Base-by-base conservation (phyloP, 2,113 vertebrate species). In the Antennarius striatus region DNA sequence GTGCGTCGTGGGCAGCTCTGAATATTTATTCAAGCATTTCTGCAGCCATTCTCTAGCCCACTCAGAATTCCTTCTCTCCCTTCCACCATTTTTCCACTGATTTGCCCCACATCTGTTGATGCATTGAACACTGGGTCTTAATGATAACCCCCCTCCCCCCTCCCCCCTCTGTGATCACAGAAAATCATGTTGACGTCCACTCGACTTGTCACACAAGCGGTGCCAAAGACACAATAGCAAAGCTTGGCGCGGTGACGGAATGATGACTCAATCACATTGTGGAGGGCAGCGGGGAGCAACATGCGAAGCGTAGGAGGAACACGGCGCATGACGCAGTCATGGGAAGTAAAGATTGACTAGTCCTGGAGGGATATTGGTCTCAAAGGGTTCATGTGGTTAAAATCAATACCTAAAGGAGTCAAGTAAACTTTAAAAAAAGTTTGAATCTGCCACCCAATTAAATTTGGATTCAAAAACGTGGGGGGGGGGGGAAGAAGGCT, bases 21-120 rank as follows among this genome's bases (percentile, higher is more conserved):
- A 93, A 89, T 91, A 92, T 92, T 86, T 84, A 54, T 79, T 73
- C 72, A 86, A 77, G 78, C 78, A 90, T 92, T 90, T 90, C 71
- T 80, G 71, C 70, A 82, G 77, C 60, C 61, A 71, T 32, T 87
- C 66, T 56, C 43, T 73, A 77, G 77, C 91, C 92, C 88, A 93
- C 92, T 89, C 87, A n/a, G 75, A 84, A 91, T 93, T 93, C 90
- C 84, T 83, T 56, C 76, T 16, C 40, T 71, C 53, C 55, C 65
- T 42, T 65, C 48, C 32, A 58, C 49, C 76, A 36, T 42, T 40
- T 64, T 57, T 45, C 46, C 43, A 1, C 42, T 11, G 39, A 53
- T 40, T 13, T 22, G 56, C 40, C 56, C 39, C 12, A 45, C 61
- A 60, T 29, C 65, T 67, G 46, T 73, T 12, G 2, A 14, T 16